phyloP scores from a whole-genome alignment of 2,888 invertebrate genomes.

The Drosophila multiciliata region DNA sequence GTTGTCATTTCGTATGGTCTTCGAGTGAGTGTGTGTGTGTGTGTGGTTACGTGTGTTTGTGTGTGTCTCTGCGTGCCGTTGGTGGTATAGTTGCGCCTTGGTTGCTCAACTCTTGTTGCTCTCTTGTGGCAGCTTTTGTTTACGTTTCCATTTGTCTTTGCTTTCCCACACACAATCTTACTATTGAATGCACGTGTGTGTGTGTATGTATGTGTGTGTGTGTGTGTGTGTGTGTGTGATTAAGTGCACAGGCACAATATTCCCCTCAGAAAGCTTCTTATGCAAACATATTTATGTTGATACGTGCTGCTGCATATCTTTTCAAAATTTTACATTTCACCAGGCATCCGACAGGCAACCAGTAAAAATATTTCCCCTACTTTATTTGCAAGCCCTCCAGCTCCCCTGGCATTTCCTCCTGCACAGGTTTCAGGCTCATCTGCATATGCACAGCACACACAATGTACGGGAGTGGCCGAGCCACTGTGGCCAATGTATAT shows the following conservation, averaged over 20 bases:
- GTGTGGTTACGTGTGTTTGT: background rate
- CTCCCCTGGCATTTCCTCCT: slow-evolving; percentile 13
- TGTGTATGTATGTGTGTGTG: background rate
- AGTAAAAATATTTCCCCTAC: slow-evolving; percentile 49
- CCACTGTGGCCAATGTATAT: slow-evolving; percentile 13
- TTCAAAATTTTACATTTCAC: slow-evolving; percentile 64
- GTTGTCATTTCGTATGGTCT: slow-evolving; percentile 27
- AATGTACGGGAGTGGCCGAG: background rate
- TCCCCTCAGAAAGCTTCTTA: slow-evolving; percentile 41
- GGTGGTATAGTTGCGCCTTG: slow-evolving; percentile 13
- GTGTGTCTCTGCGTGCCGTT: slow-evolving; percentile 2
- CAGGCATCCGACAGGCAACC: slow-evolving; percentile 43
- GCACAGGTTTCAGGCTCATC: slow-evolving; percentile 34
- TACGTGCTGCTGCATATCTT: slow-evolving; percentile 71
- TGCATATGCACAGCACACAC: slow-evolving; percentile 35
- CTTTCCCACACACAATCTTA: slow-evolving; percentile 22
- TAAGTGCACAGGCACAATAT: slow-evolving; percentile 29
- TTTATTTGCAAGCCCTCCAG: slow-evolving; percentile 34
- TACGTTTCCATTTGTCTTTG: slow-evolving; percentile 34
- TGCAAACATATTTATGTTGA: slow-evolving; percentile 72
- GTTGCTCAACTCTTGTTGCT: slow-evolving; percentile 52
- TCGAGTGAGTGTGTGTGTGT: background rate
- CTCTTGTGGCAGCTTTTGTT: slow-evolving; percentile 55
- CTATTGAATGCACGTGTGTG: slow-evolving; percentile 19
- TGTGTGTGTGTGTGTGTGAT: slow-evolving; percentile 16